Evolutionary conservation across 2,797 vertebrate species (phyloP).

Genomic region (Pseudochirops cupreus): DNA sequence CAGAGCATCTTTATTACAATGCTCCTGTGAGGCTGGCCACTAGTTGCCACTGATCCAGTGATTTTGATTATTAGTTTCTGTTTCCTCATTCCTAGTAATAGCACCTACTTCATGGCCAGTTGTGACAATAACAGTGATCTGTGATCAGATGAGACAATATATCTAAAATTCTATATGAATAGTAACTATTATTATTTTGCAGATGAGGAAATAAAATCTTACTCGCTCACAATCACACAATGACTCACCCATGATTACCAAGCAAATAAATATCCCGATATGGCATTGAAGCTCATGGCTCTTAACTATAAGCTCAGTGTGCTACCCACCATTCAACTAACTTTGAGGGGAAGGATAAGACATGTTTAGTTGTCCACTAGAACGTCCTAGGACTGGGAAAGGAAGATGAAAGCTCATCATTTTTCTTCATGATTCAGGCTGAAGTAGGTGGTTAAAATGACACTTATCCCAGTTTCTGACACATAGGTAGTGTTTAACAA

Average conservation of each 20-base stretch:
- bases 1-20: not conserved
- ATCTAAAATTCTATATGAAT: not conserved
- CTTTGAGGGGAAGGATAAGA: not conserved
- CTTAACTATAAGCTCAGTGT: not conserved
- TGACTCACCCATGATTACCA: not conserved
- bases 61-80: rapidly evolving
- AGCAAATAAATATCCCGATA: not conserved
- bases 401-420: not conserved
- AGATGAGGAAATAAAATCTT: not conserved
- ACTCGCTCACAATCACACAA: not conserved
- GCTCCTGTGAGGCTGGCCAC: not conserved
- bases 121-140: not conserved
- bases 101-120: not conserved
- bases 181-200: not conserved
- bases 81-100: not conserved
- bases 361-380: not conserved
- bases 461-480: not conserved
- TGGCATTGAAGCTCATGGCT: not conserved
- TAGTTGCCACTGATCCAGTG: not conserved
- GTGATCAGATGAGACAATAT: not conserved
- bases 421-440: not conserved
- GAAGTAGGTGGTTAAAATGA: not conserved
- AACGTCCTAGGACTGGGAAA: not conserved
- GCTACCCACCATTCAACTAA: not conserved
- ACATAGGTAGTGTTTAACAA: not conserved